Evolutionary conservation across 2,888 invertebrate species (phyloP).

Genomic region (Drosophila borborema): DNA sequence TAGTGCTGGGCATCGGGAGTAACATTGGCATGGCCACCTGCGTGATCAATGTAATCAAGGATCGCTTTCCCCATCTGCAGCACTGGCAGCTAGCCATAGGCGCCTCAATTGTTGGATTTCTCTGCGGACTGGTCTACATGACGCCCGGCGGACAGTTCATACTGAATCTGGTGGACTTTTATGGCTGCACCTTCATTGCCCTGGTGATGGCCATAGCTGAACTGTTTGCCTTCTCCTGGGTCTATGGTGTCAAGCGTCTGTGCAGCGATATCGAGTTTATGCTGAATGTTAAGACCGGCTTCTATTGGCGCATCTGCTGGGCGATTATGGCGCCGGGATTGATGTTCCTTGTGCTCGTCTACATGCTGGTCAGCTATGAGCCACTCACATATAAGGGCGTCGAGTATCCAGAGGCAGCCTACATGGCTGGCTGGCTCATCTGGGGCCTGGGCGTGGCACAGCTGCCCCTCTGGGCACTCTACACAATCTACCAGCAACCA

Average conservation of each 20-base stretch:
- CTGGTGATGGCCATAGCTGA: constrained; percentile 89
- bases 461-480: constrained; percentile 85
- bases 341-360: constrained; percentile 90
- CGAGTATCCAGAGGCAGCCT: constrained; percentile 87
- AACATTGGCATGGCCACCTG: constrained; percentile 86
- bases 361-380: constrained; percentile 88
- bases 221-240: constrained; percentile 89
- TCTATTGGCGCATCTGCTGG: constrained; percentile 94
- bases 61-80: constrained; percentile 85
- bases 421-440: constrained; percentile 86
- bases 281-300: constrained; percentile 88
- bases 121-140: constrained; percentile 87
- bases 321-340: constrained; percentile 89
- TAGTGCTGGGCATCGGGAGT: constrained; percentile 86
- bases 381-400: constrained; percentile 88
- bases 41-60: constrained; percentile 86
- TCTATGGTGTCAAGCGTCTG: constrained; percentile 90
- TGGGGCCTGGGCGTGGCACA: constrained; percentile 86
- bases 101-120: constrained; percentile 86
- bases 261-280: constrained; percentile 92
- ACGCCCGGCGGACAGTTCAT: constrained; percentile 91
- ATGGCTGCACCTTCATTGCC: constrained; percentile 91
- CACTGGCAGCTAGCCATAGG: constrained; percentile 86
- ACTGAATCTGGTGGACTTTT: constrained; percentile 90
- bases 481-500: constrained; percentile 81